Percentiles rank a stretch among this genome's conserved stretches.
phyloP scores from a whole-genome alignment of 1,140 invertebrate genomes.

The Zeugodacus cucurbitae region DNA sequence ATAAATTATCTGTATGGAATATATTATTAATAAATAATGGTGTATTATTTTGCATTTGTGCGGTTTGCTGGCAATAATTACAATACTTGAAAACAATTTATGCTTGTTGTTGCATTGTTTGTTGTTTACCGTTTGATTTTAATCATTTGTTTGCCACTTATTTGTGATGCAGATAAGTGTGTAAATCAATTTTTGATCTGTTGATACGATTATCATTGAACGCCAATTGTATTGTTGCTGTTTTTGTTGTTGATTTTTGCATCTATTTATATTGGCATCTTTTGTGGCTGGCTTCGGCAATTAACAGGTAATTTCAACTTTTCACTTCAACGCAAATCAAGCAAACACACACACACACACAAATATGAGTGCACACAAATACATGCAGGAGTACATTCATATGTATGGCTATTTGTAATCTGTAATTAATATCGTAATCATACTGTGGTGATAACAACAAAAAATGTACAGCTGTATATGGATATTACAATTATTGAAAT shows the following conservation, averaged over 20 bases:
- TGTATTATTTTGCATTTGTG: not conserved
- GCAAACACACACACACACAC: not conserved
- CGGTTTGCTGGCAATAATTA: not conserved
- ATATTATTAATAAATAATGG: not conserved
- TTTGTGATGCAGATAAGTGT: conserved; percentile 5
- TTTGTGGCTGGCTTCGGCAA: conserved; percentile 14
- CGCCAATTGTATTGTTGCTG: not conserved
- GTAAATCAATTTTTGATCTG: conserved; percentile 31
- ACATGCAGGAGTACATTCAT: no score
- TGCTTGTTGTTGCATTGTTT: no score
- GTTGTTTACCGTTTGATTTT: conserved; percentile 8
- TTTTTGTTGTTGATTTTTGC: not conserved
- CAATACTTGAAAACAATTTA: not conserved
- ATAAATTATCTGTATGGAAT: no score
- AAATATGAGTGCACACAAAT: no score
- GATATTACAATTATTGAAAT: no score
- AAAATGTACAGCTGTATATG: no score
- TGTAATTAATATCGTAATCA: no score
- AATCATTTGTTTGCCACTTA: conserved; percentile 13
- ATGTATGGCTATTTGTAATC: no score
- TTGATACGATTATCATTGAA: not conserved
- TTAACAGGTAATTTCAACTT: conserved; percentile 8
- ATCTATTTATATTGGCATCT: not conserved
- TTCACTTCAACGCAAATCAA: not conserved
- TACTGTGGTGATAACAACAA: no score